Evolutionary conservation across 2,888 invertebrate genomes (phyloP), one percentile per base, ranked within the genome.

Genomic region (Nomada fabriciana): DNA sequence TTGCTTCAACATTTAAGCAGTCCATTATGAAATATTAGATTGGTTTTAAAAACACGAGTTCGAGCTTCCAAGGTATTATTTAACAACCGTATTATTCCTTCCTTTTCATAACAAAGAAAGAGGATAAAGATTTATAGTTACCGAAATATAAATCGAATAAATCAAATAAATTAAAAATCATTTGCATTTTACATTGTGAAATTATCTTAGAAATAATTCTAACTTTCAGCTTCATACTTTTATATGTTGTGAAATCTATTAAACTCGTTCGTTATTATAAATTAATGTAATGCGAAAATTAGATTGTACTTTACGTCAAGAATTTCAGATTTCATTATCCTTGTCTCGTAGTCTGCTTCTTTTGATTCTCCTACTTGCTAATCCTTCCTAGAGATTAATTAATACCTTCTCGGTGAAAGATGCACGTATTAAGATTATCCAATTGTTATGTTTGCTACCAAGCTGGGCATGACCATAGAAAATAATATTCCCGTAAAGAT

Each of bases 401-500:
- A 76, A 50, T 55, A 63, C 29, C 52, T 64, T 52, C 18, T 68
- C 10, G 59, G 20, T 63, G 36, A 73, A 64, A 18, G 18, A 10
- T 67, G n/a, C 20, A 53, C 15, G 23, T 15, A 73, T 83, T 75
- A 80, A 67, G 71, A 80, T 80, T 76, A 89, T 65, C 80, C 84
- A 69, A 91, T 86, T 23, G 82, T 76, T 42, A 94, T 91, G 82
- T 93, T 92, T 57, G 90, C 89, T 36, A 96, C 96, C 29, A 97
- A 89, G 86, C 94, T 92, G 20, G 98, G 97, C 94, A 97, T 96
- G 59, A 96, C 90, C 88, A 97, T 95, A 0, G 97, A 96, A 92
- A 97, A 97, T 83, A 96, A 91, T 80, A 99, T 96, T n/a, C 99
- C 99, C 11, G 94, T 91, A 80, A 98, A 96, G 67, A 99, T 97